Base-by-base conservation (phyloP, 2,888 invertebrate genomes). In the Seira musarum region DNA sequence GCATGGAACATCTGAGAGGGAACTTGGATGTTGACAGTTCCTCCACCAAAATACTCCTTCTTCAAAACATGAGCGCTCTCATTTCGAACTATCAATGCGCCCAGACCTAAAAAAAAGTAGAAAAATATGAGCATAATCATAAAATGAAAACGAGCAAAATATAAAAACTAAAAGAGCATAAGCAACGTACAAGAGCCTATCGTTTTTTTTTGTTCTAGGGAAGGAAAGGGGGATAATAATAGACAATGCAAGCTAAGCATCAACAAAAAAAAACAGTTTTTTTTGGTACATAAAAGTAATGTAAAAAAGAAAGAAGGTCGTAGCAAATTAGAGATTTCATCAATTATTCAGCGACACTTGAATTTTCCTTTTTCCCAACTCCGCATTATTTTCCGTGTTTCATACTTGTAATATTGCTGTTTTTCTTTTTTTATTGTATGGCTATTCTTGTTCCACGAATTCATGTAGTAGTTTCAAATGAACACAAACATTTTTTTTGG, bases 41-140 rank as follows among this genome's bases (percentile, higher is more conserved):
- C 99, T 53, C 98, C 99, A 21, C 98, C 98, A 90, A 95, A 98
- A 89, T 96, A 98, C 88, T 94, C 93, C 66, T 92, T 91, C 79
- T 91, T 90, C 82, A 96, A 89, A 8, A 92, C 89, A 87, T 90
- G 81, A 49, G 90, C 89, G 88, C 92, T 93, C 21, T 89, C 88
- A 88, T 94, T 94, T 87, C 91, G 93, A 0, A 98, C 93, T 74
- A 98, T 88, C 21, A 98, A 89, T 13, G 96, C 97, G 35, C 98
- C 99, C 19, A 98, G 90, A 1, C 99, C 87, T 84, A 63, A 30
- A 75, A 60, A 73, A 61, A 73, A 61, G 6, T 53, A 24, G 57
- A 70, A 67, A 49, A 49, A 8, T 49, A n/a, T 49, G 2, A 49
- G 35, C 30, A 15, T 40, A 40, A 71, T 61, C 65, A 78, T 40